Conservation (phyloP, 2,888 invertebrate species). For the Tiliacea citrago region DNA sequence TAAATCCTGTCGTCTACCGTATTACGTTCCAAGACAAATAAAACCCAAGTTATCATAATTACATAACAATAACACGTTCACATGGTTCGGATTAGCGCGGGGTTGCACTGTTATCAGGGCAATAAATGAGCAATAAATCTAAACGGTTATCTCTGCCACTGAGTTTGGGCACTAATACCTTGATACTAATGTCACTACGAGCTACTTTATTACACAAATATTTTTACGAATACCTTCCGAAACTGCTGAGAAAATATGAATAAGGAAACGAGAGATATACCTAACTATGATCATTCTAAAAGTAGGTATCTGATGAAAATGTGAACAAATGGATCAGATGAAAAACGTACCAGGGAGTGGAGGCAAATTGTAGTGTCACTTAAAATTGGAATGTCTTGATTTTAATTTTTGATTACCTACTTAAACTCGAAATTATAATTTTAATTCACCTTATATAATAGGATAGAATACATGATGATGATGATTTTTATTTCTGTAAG, state of each 20-base stretch:
- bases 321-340: too few species aligned
- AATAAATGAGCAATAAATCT: slow-evolving; percentile 79
- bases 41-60: slow-evolving; percentile 48
- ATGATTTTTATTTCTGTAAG: too few species aligned
- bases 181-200: slow-evolving; percentile 56
- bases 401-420: too few species aligned
- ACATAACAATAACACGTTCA: slow-evolving; percentile 54
- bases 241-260: slow-evolving; percentile 13
- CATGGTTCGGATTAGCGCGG: slow-evolving; percentile 66
- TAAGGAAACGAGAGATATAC: slow-evolving; percentile 5
- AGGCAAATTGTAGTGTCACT: too few species aligned
- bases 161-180: slow-evolving; percentile 66
- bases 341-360: not conserved
- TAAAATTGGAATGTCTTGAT: too few species aligned
- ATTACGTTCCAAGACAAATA: slow-evolving; percentile 21
- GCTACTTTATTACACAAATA: slow-evolving; percentile 40
- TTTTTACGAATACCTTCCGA: slow-evolving; percentile 29
- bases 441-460: too few species aligned
- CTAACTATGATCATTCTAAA: too few species aligned
- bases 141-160: slow-evolving; percentile 77
- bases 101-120: slow-evolving; percentile 62
- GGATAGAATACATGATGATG: too few species aligned
- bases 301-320: too few species aligned
- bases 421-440: too few species aligned
- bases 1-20: not conserved